These are phyloP conservation scores for Staurois parvus DNA, from an alignment of 2,797 vertebrate genomes.

Conservation along the genomic window DNA sequence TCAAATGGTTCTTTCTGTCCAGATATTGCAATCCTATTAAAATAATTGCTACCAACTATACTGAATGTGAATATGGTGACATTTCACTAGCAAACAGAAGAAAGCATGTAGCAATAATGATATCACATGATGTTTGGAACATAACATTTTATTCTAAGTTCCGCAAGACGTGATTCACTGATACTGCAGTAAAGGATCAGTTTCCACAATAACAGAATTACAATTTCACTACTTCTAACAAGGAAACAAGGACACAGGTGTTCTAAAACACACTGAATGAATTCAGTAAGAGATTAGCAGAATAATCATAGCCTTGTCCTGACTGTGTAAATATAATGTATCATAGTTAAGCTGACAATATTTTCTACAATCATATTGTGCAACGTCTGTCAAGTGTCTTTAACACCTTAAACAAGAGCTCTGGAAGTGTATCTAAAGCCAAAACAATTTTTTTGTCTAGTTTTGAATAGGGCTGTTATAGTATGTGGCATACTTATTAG, in stretches of 20 bases:
- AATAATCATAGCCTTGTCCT: background rate
- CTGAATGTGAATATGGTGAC: background rate
- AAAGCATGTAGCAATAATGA: background rate
- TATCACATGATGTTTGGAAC: background rate
- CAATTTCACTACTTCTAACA: background rate
- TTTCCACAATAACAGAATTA: background rate
- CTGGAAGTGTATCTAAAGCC: too few species aligned
- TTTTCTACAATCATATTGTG: background rate
- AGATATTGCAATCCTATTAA: too few species aligned
- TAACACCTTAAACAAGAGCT: too few species aligned
- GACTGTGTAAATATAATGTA: background rate
- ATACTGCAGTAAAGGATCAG: background rate
- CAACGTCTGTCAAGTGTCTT: background rate
- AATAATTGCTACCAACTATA: background rate
- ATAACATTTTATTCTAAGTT: too few species aligned
- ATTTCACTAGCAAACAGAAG: background rate
- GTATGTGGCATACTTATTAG: too few species aligned
- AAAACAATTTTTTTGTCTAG: too few species aligned
- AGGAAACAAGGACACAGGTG: background rate
- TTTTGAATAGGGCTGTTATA: too few species aligned
- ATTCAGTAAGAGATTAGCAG: background rate
- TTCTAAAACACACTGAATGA: background rate
- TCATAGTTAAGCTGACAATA: background rate
- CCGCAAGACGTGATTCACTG: too few species aligned
- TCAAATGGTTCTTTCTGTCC: too few species aligned